Evolutionary conservation across 2,797 vertebrate species (phyloP).

Genomic region (Vipera latastei): DNA sequence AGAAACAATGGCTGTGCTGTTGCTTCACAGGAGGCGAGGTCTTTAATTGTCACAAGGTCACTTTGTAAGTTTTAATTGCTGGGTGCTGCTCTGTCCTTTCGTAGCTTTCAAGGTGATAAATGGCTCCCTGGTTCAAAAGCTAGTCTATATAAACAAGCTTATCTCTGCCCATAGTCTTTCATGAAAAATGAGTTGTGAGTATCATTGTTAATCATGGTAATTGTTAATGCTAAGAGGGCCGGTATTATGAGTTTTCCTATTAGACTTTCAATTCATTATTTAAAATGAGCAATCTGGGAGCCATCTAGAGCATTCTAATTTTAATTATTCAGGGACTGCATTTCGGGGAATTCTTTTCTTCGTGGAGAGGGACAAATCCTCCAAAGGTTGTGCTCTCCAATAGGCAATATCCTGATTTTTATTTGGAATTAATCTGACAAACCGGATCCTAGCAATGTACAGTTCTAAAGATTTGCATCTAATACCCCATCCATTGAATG

Average conservation of each 20-base stretch:
- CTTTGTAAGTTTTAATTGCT: conserved; percentile 82
- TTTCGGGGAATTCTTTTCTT: conserved; percentile 51
- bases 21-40: conserved; percentile 63
- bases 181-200: conserved; percentile 92
- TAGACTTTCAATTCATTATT: conserved; percentile 82
- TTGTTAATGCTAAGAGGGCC: conserved; percentile 88
- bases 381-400: conserved; percentile 18
- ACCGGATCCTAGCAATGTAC: not conserved
- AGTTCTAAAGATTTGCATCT: not conserved
- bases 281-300: conserved; percentile 69
- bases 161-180: conserved; percentile 81
- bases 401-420: not conserved
- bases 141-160: conserved; percentile 91
- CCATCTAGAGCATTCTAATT: conserved; percentile 65
- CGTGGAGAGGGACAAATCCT: conserved; percentile 48
- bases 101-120: conserved; percentile 81
- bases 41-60: conserved; percentile 78
- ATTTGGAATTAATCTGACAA: not conserved
- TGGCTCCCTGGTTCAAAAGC: conserved; percentile 83
- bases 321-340: conserved; percentile 65
- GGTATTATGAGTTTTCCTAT: conserved; percentile 80
- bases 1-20: conserved; percentile 58
- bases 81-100: conserved; percentile 75
- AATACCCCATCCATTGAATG: not conserved
- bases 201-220: conserved; percentile 94